phyloP scores from a whole-genome alignment of 2,113 vertebrate species.

The Deroptyus accipitrinus region DNA sequence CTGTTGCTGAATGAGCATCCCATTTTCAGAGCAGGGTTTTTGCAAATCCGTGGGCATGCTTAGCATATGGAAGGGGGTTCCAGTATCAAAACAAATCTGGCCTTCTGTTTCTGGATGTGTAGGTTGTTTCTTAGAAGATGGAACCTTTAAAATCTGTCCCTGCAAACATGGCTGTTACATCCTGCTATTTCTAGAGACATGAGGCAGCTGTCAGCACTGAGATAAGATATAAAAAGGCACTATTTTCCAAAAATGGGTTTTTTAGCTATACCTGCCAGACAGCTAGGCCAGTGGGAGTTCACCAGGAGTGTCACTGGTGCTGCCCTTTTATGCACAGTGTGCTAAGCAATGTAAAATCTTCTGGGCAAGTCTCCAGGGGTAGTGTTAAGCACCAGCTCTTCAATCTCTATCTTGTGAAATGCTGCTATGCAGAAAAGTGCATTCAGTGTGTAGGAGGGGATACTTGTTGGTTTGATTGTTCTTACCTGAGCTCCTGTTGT shows the following conservation, averaged over 20 bases:
- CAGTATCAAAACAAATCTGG: conserved; percentile 66
- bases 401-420: not conserved
- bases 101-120: conserved; percentile 62
- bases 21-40: conserved; percentile 33
- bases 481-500: not conserved
- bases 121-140: conserved; percentile 67
- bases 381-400: not conserved
- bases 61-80: conserved; percentile 65
- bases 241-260: conserved; percentile 23
- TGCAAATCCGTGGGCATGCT: conserved; percentile 53
- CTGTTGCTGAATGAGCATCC: conserved; percentile 55
- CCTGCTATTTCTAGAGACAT: conserved; percentile 41
- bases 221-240: conserved; percentile 46
- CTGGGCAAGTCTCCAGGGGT: conserved; percentile 17
- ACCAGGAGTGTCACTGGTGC: not conserved
- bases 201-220: conserved; percentile 32
- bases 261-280: conserved; percentile 26
- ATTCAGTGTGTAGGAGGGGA: not conserved
- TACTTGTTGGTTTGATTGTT: not conserved
- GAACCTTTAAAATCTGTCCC: conserved; percentile 61
- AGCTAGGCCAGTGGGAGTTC: not conserved
- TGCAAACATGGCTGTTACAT: conserved; percentile 54
- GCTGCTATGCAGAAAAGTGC: not conserved
- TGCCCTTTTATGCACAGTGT: not conserved
- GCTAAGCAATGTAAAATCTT: not conserved